These are phyloP conservation scores for Arge pagana DNA, from an alignment of 2,888 invertebrate species.

Conservation along the genomic window DNA sequence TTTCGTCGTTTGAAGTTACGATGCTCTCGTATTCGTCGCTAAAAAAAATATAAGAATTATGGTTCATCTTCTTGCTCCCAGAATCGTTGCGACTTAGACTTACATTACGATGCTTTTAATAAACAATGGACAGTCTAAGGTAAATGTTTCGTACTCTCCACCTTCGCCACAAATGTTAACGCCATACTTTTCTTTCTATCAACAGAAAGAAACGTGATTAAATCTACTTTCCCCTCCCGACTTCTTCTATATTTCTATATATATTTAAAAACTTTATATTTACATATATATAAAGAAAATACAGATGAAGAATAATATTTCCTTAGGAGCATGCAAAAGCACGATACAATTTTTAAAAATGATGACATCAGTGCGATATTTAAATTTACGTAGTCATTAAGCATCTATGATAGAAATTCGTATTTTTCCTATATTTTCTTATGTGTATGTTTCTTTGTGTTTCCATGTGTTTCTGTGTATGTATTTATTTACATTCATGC, in stretches of 20 bases:
- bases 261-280: too few relatives aligned
- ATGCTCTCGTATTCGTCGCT: slow-evolving; percentile 87
- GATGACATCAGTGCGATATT: too few relatives aligned
- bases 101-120: slow-evolving; percentile 87
- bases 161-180: slow-evolving; percentile 98
- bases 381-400: too few relatives aligned
- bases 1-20: slow-evolving; percentile 87
- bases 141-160: slow-evolving; percentile 98
- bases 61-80: slow-evolving; percentile 16
- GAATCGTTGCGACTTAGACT: slow-evolving; percentile 58
- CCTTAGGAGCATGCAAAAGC: background rate
- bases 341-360: background rate
- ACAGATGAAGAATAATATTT: background rate
- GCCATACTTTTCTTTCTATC: slow-evolving; percentile 85
- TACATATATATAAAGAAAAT: background rate
- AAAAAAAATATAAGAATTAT: slow-evolving; percentile 44
- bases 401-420: too few relatives aligned
- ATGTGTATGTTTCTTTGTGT: too few relatives aligned
- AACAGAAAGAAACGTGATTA: slow-evolving; percentile 48
- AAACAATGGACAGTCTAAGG: slow-evolving; percentile 95
- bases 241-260: too few relatives aligned
- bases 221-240: too few relatives aligned
- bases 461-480: too few relatives aligned
- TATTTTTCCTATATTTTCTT: too few relatives aligned
- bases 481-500: too few relatives aligned